Conservation (phyloP, 2,888 invertebrate species). For the Eubasilissa splendida region DNA sequence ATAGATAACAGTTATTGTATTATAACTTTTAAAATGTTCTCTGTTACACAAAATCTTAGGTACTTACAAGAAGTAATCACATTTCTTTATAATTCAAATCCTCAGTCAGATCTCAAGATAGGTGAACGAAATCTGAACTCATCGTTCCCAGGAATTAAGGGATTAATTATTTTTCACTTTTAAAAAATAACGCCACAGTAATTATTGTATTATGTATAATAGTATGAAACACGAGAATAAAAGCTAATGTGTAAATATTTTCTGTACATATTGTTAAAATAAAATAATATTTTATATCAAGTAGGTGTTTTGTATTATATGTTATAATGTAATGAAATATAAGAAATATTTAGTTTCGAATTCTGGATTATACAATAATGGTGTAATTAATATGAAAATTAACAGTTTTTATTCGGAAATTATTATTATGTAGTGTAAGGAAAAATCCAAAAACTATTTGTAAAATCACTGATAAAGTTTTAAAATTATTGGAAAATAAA, state of each 20-base stretch:
- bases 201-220: not conserved
- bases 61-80: too few species aligned
- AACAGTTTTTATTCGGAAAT: conserved; percentile 22
- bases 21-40: too few species aligned
- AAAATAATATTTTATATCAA: conserved; percentile 16
- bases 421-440: not conserved
- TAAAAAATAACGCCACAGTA: not conserved
- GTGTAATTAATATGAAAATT: not conserved
- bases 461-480: conserved; percentile 3
- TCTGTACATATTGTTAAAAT: conserved; percentile 2
- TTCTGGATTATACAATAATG: conserved; percentile 4
- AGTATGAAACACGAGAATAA: not conserved
- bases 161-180: not conserved
- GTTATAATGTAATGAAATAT: not conserved
- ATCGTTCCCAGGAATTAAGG: too few species aligned
- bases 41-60: too few species aligned
- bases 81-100: too few species aligned
- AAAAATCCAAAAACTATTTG: not conserved
- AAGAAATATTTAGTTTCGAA: conserved; percentile 1
- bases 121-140: too few species aligned
- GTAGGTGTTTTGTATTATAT: conserved; percentile 10
- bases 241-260: not conserved
- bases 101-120: too few species aligned
- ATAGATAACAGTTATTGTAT: too few species aligned
- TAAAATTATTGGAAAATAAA: not conserved